These are phyloP conservation scores for Phocoena phocoena DNA, from an alignment of 2,113 vertebrate genomes.

Conservation along the genomic window DNA sequence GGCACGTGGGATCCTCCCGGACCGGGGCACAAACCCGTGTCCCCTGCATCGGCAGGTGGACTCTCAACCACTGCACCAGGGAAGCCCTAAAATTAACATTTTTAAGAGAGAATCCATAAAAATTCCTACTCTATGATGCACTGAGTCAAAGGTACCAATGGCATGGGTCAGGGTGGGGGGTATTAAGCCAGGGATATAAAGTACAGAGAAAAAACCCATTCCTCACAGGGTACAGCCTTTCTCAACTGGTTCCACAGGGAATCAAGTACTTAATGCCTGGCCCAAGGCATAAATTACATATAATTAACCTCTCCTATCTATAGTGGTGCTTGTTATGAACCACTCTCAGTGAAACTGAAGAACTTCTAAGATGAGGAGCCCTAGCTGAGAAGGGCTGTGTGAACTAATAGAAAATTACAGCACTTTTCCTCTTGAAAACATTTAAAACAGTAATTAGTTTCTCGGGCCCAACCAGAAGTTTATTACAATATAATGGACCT, in stretches of 20 bases:
- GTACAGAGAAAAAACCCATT: neutral
- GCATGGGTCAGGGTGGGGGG: neutral
- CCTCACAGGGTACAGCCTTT: neutral
- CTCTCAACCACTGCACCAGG: too few species aligned
- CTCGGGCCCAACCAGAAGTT: neutral
- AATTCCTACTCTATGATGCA: neutral
- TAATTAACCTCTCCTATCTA: neutral
- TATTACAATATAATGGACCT: neutral
- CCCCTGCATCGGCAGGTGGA: too few species aligned
- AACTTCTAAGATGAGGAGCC: neutral
- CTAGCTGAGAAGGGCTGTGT: neutral
- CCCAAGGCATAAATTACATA: neutral
- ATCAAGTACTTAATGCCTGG: neutral
- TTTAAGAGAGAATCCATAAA: neutral
- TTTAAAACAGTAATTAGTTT: constrained; percentile 2
- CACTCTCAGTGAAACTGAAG: neutral
- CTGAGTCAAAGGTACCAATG: neutral
- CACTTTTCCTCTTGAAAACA: constrained; percentile 31
- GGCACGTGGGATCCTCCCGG: too few species aligned
- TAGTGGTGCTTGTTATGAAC: neutral
- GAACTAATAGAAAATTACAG: neutral
- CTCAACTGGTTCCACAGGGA: neutral
- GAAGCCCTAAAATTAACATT: neutral
- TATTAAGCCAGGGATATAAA: neutral
- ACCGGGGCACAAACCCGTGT: too few species aligned